These are phyloP conservation scores for Dynastes tityus DNA, from an alignment of 2,888 invertebrate genomes.

Conservation along the genomic window DNA sequence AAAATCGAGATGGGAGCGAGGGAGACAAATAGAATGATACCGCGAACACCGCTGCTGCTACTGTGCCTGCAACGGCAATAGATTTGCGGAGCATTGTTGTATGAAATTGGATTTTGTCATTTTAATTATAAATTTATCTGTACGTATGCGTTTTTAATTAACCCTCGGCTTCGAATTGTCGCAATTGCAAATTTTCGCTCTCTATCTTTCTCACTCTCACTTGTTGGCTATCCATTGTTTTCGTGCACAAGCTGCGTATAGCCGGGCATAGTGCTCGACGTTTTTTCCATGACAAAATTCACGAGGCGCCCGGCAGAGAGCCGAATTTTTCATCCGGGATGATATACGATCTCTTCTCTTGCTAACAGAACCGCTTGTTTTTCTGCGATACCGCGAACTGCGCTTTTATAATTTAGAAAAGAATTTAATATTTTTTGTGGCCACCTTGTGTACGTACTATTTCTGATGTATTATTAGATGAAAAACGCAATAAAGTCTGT, in stretches of 20 bases:
- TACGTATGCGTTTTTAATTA: conserved; percentile 67
- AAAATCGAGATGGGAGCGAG: conserved; percentile 7
- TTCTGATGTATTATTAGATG: not conserved
- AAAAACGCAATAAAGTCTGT: not conserved
- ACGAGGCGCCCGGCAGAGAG: not conserved
- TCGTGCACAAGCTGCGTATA: not conserved
- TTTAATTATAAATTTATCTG: conserved; percentile 69
- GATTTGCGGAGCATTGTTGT: conserved; percentile 67
- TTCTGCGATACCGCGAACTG: not conserved
- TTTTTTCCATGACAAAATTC: conserved; percentile 48
- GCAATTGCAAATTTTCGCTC: conserved; percentile 39
- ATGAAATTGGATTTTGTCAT: conserved; percentile 70
- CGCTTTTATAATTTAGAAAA: not conserved
- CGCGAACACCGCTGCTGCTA: conserved; percentile 17
- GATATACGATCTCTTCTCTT: conserved; percentile 11
- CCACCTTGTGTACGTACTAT: not conserved
- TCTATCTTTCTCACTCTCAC: not conserved
- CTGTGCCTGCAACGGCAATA: conserved; percentile 58
- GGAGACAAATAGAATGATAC: not conserved
- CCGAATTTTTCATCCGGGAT: conserved; percentile 25
- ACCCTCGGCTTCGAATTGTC: conserved; percentile 54
- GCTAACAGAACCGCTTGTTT: not conserved
- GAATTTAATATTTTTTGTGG: not conserved
- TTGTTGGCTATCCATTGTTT: not conserved
- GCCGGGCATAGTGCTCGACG: not conserved